Conservation (phyloP, 2,888 invertebrate species). For the Xanthostigma xanthostigma region DNA sequence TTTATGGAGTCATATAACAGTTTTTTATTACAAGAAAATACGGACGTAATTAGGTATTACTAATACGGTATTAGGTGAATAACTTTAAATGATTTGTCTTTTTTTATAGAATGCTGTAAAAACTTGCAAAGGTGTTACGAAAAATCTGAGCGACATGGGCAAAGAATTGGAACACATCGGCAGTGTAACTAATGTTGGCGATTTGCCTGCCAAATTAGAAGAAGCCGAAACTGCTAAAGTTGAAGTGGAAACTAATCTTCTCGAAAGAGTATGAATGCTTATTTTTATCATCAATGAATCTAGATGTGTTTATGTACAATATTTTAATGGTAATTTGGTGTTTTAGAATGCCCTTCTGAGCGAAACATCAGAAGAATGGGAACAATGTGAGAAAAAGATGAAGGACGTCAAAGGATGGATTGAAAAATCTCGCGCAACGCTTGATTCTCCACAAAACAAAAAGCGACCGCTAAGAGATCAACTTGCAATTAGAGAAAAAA, state of each 20-base stretch:
- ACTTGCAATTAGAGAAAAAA: slow-evolving; percentile 70
- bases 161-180: slow-evolving; percentile 76
- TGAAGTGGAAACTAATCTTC: slow-evolving; percentile 67
- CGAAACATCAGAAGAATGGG: slow-evolving; percentile 91
- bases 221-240: slow-evolving; percentile 77
- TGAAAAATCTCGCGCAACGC: slow-evolving; percentile 61
- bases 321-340: slow-evolving; percentile 6
- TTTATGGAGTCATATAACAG: too few species aligned
- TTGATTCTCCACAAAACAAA: slow-evolving; percentile 69
- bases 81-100: slow-evolving; percentile 10
- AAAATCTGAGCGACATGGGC: slow-evolving; percentile 81
- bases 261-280: slow-evolving; percentile 59
- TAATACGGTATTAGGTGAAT: too few species aligned
- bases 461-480: slow-evolving; percentile 82
- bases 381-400: slow-evolving; percentile 87
- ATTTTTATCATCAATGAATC: slow-evolving; percentile 1
- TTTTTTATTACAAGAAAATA: too few species aligned
- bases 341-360: slow-evolving; percentile 71
- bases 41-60: too few species aligned
- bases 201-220: slow-evolving; percentile 71
- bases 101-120: slow-evolving; percentile 66
- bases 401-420: slow-evolving; percentile 82
- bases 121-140: slow-evolving; percentile 74
- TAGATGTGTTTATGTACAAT: background rate
- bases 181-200: slow-evolving; percentile 69